These are phyloP conservation scores for Perccottus glenii DNA, from an alignment of 2,113 vertebrate species.

Conservation along the genomic window DNA sequence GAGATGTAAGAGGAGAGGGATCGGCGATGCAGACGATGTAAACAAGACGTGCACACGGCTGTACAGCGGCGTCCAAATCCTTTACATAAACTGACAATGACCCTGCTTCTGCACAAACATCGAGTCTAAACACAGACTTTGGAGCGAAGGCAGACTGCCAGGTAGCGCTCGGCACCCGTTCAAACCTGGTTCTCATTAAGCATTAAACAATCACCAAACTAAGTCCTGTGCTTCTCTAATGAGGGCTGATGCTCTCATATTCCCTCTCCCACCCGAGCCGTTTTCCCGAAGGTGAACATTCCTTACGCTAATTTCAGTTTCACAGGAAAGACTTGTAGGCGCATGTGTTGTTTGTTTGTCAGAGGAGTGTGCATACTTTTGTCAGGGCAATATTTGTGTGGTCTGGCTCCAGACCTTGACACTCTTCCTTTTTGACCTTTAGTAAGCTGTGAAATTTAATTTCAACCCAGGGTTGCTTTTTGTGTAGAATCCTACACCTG, in stretches of 20 bases:
- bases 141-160: constrained; percentile 4
- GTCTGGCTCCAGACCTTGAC: constrained; percentile 38
- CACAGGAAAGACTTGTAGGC: constrained; percentile 52
- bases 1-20: constrained; percentile 52
- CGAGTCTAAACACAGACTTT: constrained; percentile 6
- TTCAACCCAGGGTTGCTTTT: constrained; percentile 50
- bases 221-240: constrained; percentile 51
- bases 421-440: constrained; percentile 54
- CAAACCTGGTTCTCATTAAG: constrained; percentile 74
- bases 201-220: constrained; percentile 59
- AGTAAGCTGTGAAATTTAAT: constrained; percentile 60
- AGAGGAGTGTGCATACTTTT: constrained; percentile 27
- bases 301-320: constrained; percentile 53
- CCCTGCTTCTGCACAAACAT: not conserved
- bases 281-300: constrained; percentile 69
- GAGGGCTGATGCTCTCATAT: constrained; percentile 55
- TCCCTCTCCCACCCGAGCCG: constrained; percentile 25
- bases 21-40: constrained; percentile 32
- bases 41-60: constrained; percentile 46
- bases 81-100: constrained; percentile 26
- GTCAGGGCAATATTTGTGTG: constrained; percentile 41
- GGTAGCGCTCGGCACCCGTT: constrained; percentile 37
- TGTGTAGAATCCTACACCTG: constrained; percentile 43
- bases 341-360: constrained; percentile 71
- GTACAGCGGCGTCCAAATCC: constrained; percentile 6